Percentiles rank a stretch among this genome's conserved stretches.
Evolutionary conservation across 2,888 invertebrate genomes (phyloP).

Genomic region (Ophonus ardosiacus): DNA sequence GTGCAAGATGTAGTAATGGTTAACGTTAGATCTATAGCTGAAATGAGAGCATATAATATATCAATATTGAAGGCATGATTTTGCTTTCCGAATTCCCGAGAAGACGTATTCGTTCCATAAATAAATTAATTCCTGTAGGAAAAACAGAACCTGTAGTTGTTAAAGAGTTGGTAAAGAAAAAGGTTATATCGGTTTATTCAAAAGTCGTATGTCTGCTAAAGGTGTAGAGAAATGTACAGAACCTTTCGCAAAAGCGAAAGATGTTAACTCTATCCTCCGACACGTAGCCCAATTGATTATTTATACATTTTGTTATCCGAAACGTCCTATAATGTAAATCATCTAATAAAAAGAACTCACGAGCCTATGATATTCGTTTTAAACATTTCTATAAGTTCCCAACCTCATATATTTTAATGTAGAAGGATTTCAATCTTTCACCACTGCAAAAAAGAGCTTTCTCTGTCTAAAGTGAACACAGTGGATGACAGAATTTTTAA

Average conservation of each 20-base stretch:
- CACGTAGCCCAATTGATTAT: slow-evolving; percentile 99
- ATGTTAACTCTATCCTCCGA: slow-evolving; percentile 97
- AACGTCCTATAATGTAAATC: no score
- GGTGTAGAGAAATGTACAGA: slow-evolving; percentile 99
- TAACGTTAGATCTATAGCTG: slow-evolving; percentile 97
- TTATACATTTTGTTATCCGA: no score
- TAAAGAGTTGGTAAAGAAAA: slow-evolving; percentile 99
- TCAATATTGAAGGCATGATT: slow-evolving; percentile 99
- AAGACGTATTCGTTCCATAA: slow-evolving; percentile 98
- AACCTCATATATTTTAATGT: no score
- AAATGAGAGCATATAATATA: slow-evolving; percentile 99
- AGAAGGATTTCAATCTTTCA: no score
- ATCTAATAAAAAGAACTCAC: no score
- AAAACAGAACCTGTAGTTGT: slow-evolving; percentile 99
- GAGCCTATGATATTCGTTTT: no score
- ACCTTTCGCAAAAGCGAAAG: slow-evolving; percentile 98
- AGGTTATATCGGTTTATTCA: slow-evolving; percentile 99
- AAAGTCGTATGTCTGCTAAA: slow-evolving; percentile 98
- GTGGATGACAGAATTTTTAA: no score
- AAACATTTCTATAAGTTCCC: no score
- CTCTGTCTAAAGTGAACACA: no score
- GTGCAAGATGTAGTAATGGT: slow-evolving; percentile 99
- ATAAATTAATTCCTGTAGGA: slow-evolving; percentile 98
- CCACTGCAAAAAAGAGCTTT: no score
- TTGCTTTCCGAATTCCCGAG: slow-evolving; percentile 97